Conservation (phyloP, 2,888 invertebrate species). For the Thecophora atra region DNA sequence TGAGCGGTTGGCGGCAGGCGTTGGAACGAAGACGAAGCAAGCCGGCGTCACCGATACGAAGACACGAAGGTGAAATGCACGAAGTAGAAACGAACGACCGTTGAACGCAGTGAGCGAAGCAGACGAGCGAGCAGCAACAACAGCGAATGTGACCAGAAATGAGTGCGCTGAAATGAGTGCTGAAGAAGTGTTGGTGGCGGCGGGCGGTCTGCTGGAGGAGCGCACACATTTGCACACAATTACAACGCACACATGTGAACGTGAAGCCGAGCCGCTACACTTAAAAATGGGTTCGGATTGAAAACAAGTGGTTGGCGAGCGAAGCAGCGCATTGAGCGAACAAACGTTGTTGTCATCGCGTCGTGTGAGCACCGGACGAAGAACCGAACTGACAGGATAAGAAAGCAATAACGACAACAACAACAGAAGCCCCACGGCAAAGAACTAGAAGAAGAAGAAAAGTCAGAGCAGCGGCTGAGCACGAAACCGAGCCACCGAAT, state of each 20-base stretch:
- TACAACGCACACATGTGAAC: background rate
- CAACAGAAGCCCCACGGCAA: conserved; percentile 43
- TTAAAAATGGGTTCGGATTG: conserved; percentile 36
- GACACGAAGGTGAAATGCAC: background rate
- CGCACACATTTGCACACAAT: conserved; percentile 1
- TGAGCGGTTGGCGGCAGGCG: background rate
- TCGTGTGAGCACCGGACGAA: conserved; percentile 24
- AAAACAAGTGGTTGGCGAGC: conserved; percentile 62
- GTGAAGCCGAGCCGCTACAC: conserved; percentile 29
- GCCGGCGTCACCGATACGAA: conserved; percentile 14
- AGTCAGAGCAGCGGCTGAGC: conserved; percentile 43
- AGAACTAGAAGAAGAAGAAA: conserved; percentile 43
- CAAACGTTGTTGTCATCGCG: conserved; percentile 21
- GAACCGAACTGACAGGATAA: conserved; percentile 20
- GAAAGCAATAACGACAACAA: conserved; percentile 25
- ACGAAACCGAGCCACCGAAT: conserved; percentile 48
- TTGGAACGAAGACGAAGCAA: background rate
- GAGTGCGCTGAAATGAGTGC: conserved; percentile 2
- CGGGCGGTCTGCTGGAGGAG: conserved; percentile 28
- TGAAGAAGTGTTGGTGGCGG: conserved; percentile 10
- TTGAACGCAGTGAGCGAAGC: background rate
- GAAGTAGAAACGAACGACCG: conserved; percentile 7
- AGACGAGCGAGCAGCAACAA: too few relatives aligned
- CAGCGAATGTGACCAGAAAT: conserved; percentile 38
- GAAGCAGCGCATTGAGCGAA: conserved; percentile 45